Base-by-base conservation (phyloP, 1,140 invertebrate species). In the Cryptotermes secundus region DNA sequence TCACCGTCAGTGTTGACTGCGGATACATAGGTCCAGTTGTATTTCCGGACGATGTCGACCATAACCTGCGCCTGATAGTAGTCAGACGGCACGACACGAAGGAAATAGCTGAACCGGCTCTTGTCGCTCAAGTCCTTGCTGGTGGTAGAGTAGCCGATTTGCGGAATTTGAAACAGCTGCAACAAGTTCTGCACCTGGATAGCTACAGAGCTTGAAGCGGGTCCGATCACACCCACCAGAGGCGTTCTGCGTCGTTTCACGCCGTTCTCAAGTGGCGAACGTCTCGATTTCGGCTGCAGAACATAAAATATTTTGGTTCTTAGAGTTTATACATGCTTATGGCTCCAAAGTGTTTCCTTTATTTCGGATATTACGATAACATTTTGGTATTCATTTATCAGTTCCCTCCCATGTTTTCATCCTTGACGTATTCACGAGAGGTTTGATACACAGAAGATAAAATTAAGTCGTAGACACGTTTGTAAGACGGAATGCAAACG, bases 21-120 rank as follows among this genome's bases (percentile, higher is more conserved):
- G 26, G 94, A 95, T 9, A 97, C 94, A 87, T 96, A 97, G 3
- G 94, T 96, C 96, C 96, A 97, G 88, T 96, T 96, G 89, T 94
- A 94, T 83, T 91, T 89, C 85, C 91, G 89, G 14, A 97, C 92
- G 53, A 97, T 89, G 88, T 95, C 94, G 79, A 95, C 91, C 87
- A 97, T 92, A 35, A 95, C 94, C 87, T 94, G 92, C 3, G 96
- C 95, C 90, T 97, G 96, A 89, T 95, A 95, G 85, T 93, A 93
- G 90, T 97, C 96, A 0, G 95, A 95, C 24, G 96, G 95, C 12
- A 97, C 96, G 6, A 96, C 95, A 31, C 96, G 91, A 85, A 96
- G 89, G 90, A 96, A 97, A 86, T 95, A 96, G 83, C 93, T 93
- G 89, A 94, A 97, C 86, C 95, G 91, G 81, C 80, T 82, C 83